Evolutionary conservation across 2,113 vertebrate genomes (phyloP), one percentile per base, ranked within the genome.

Genomic region (Dasyornis broadbenti): DNA sequence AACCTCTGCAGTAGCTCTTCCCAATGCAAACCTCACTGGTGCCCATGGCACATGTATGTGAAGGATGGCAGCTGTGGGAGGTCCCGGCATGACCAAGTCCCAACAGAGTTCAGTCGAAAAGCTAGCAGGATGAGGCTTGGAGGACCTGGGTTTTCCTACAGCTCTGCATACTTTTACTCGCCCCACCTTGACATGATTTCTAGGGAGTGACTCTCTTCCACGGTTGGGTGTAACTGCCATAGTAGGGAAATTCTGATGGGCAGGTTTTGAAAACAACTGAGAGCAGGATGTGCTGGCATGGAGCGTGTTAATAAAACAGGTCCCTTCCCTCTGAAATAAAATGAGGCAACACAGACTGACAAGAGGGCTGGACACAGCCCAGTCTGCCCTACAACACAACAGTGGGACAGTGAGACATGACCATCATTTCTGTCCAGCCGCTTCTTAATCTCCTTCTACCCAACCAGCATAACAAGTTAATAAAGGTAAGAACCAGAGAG

Each of bases 11-110:
- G 47, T 5, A 37, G 28, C 22, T 63, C n/a, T 35, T 75, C 18
- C 44, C 30, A 37, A 0, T 0, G 5, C 26, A 73, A 68, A 47
- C 30, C 15, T 84, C 19, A 4, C 6, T n/a, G 26, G 14, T 76
- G 27, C 22, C 60, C 15, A 14, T 5, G 30, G 23, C 30, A 53
- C 10, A 5, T 2, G 2, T 10, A 5, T 10, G 3, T 1, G 2
- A 42, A 70, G 42, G 13, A 47, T 0, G 0, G 5, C 30, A 63
- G 0, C n/a, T 49, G 26, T 2, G 0, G 24, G 19, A 63, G 6
- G 26, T 21, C 31, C 40, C 83, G 60, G 15, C 13, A 9, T 26
- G 13, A 33, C 6, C 12, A 52, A 61, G 31, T 45, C 27, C 8
- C 30, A 9, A 8, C 0, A 9, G 23, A 63, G 3, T 47, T 77